Evolutionary conservation across 30 jellyfish, hydroid and myxozoan species (phyloP), one percentile per base, ranked within the genome.

Genomic region (Aurelia coerulea): DNA sequence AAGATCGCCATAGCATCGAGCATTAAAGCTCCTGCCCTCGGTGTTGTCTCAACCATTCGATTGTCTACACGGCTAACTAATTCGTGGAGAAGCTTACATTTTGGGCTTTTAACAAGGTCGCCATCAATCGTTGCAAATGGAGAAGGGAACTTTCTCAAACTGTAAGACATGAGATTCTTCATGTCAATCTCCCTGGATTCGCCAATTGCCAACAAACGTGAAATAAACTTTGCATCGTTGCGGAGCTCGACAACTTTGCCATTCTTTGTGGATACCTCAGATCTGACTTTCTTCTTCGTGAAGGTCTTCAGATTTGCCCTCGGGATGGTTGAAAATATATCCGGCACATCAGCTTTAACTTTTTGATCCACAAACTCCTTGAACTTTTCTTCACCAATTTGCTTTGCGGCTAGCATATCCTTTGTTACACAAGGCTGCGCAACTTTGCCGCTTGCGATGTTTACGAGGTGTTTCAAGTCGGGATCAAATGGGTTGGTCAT

Each of bases 1-100:
- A 84, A 58, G 16, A 84, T 19, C 8, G 81, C 93, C 93, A 84
- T 84, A 5, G 81, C 93, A 84, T 70, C 81, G 34, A 84, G 66
- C 75, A 83, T 35, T 34, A 83, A 23, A 68, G 86, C 92, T 7
- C 92, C 62, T 31, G 39, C 63, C 13, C 32, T 33, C 29, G 34
- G 65, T n/a, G 33, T 8, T 10, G 49, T 13, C 19, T 67, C 79
- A 18, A 81, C 91, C 32, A 17, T 37, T 1, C 62, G 74, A 49
- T 34, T 29, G 31, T 19, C 19, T 46, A 58, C 42, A 31, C 39
- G 37, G 31, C 34, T 17, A 12, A 11, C 91, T 3, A 81, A 5
- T 19, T 9, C 52, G 0, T 69, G 85, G 32, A 81, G 59, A 18
- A 83, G 78, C 67, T 83, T 83, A 4, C 69, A 52, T 60, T 83